Percentiles rank a stretch among this genome's conserved stretches.
Evolutionary conservation across 2,113 vertebrate species (phyloP).

Genomic region (Amblyopsis rosae): DNA sequence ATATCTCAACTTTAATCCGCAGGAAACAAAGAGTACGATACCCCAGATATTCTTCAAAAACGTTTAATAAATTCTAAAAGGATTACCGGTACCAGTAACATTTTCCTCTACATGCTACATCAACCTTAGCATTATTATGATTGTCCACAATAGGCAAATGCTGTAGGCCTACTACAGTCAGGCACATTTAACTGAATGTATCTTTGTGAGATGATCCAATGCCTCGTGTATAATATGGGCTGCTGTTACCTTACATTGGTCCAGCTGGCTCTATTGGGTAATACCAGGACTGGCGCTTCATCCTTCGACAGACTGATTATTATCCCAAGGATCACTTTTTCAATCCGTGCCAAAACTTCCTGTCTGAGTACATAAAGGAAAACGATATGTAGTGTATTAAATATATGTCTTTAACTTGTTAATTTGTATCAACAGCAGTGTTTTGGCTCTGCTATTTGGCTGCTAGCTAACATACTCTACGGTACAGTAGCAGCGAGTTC

Average conservation of each 20-base stretch:
- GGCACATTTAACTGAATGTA: conserved; percentile 33
- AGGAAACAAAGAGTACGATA: conserved; percentile 13
- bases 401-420: no score
- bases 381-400: neutral
- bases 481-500: no score
- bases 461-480: neutral
- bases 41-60: conserved; percentile 18
- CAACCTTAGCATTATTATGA: conserved; percentile 47
- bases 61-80: conserved; percentile 24
- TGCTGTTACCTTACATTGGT: conserved; percentile 81
- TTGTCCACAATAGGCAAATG: conserved; percentile 29
- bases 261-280: conserved; percentile 84
- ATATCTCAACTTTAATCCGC: conserved; percentile 50
- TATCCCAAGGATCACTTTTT: conserved; percentile 80
- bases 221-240: neutral
- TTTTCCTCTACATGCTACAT: conserved; percentile 36
- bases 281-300: conserved; percentile 79
- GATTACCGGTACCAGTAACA: neutral
- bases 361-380: conserved; percentile 70
- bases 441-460: neutral
- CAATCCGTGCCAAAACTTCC: conserved; percentile 84
- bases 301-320: conserved; percentile 77
- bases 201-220: conserved; percentile 26
- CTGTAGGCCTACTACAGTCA: conserved; percentile 12
- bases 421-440: no score